Evolutionary conservation across 2,888 invertebrate species (phyloP).

Genomic region (Entomobrya multifasciata): DNA sequence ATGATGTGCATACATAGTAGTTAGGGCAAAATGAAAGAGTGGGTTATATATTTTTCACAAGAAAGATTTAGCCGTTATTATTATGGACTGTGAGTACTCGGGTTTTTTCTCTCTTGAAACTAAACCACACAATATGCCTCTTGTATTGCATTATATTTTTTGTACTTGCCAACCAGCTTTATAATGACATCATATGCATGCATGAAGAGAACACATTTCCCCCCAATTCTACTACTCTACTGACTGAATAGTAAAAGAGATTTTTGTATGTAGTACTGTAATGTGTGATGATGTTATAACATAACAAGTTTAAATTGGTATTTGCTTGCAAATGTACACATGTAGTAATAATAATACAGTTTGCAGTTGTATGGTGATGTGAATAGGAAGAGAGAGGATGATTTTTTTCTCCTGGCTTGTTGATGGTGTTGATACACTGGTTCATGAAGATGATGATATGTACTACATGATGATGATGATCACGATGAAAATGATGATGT

Average conservation of each 20-base stretch:
- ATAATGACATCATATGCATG: constrained; percentile 65
- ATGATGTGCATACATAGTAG: constrained; percentile 46
- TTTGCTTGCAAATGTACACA: constrained; percentile 46
- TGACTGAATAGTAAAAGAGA: constrained; percentile 27
- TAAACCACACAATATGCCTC: constrained; percentile 36
- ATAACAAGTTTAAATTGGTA: constrained; percentile 52
- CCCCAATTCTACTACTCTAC: neutral
- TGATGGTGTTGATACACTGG: constrained; percentile 20
- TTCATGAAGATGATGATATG: constrained; percentile 35
- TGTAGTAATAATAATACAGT: constrained; percentile 31
- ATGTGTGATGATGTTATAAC: too few species aligned
- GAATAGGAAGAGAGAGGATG: constrained; percentile 41
- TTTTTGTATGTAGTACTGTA: too few species aligned
- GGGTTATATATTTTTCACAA: neutral
- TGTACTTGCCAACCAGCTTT: too few species aligned
- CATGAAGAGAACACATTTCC: constrained; percentile 26
- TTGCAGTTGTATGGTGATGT: constrained; percentile 26
- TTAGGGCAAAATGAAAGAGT: too few species aligned
- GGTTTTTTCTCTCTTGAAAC: too few species aligned
- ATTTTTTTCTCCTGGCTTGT: too few species aligned
- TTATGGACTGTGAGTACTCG: constrained; percentile 41
- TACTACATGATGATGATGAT: constrained; percentile 17
- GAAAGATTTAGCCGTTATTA: constrained; percentile 57
- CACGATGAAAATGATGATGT: neutral
- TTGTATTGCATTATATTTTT: constrained; percentile 39